phyloP scores from a whole-genome alignment of 2,797 vertebrate species.

The Manis crassicaudata region DNA sequence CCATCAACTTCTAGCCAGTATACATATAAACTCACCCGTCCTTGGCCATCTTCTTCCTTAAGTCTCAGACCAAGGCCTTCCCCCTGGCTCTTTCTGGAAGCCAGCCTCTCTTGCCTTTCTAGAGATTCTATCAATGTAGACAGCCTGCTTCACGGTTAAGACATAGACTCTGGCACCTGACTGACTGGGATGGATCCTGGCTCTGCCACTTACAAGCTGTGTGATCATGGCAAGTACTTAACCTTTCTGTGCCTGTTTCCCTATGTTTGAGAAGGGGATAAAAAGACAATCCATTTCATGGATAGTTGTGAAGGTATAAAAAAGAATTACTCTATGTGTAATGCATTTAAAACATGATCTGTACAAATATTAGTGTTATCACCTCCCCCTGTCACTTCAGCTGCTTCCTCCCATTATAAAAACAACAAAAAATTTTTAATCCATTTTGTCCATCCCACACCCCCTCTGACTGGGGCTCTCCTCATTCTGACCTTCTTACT shows the following conservation, averaged over 20 bases:
- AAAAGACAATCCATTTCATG: slow-evolving; percentile 2
- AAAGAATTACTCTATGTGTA: not conserved
- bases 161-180: not conserved
- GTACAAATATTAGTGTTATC: not conserved
- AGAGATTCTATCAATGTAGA: not conserved
- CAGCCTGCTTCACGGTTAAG: not conserved
- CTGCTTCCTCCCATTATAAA: slow-evolving; percentile 18
- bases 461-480: not conserved
- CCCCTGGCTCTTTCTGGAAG: not conserved
- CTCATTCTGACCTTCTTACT: not conserved
- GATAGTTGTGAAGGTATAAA: not conserved
- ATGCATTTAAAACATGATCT: not conserved
- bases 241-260: not conserved
- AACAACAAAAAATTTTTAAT: slow-evolving; percentile 11
- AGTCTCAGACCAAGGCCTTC: not conserved
- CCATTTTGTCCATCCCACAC: not conserved
- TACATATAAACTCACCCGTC: not conserved
- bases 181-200: not conserved
- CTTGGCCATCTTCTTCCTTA: not conserved
- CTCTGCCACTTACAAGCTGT: not conserved
- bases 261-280: not conserved
- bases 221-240: not conserved
- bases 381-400: not conserved
- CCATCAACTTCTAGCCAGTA: not conserved
- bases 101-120: not conserved